Percentiles rank a stretch among this genome's conserved stretches.
Evolutionary conservation across 2,113 vertebrate genomes (phyloP).

Genomic region (Pseudolaguvia tuberculata): DNA sequence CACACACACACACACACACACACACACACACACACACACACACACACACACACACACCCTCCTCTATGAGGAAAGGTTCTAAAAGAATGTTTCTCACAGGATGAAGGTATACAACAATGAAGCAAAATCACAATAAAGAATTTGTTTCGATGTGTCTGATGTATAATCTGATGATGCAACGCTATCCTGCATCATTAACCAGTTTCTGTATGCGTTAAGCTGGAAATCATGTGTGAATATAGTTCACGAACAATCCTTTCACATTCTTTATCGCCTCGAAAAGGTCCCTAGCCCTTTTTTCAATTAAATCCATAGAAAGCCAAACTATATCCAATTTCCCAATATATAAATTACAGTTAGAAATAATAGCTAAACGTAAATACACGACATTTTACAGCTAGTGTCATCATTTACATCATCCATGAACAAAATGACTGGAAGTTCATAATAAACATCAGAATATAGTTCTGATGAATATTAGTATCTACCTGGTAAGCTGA

Average conservation of each 20-base stretch:
- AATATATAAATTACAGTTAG: too few relatives aligned
- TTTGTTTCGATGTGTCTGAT: too few relatives aligned
- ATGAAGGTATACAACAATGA: not conserved
- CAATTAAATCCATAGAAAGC: too few relatives aligned
- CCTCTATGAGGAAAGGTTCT: not conserved
- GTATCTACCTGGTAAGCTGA: slow-evolving; percentile 63
- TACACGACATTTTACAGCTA: not conserved
- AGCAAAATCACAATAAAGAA: too few relatives aligned
- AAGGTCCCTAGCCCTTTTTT: too few relatives aligned
- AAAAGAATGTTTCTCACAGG: not conserved
- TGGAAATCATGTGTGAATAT: not conserved
- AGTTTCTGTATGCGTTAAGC: not conserved
- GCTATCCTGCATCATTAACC: not conserved
- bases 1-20: too few relatives aligned
- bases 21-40: too few relatives aligned
- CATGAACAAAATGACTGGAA: not conserved
- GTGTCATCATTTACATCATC: not conserved
- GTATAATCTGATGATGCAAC: not conserved
- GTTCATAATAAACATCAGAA: not conserved
- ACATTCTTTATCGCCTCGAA: not conserved
- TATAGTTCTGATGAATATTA: too few relatives aligned
- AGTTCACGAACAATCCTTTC: too few relatives aligned
- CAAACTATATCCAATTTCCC: too few relatives aligned
- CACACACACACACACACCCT: too few relatives aligned
- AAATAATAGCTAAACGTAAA: too few relatives aligned